Evolutionary conservation across 2,113 vertebrate species (phyloP).

Genomic region (Trematomus loennbergii): DNA sequence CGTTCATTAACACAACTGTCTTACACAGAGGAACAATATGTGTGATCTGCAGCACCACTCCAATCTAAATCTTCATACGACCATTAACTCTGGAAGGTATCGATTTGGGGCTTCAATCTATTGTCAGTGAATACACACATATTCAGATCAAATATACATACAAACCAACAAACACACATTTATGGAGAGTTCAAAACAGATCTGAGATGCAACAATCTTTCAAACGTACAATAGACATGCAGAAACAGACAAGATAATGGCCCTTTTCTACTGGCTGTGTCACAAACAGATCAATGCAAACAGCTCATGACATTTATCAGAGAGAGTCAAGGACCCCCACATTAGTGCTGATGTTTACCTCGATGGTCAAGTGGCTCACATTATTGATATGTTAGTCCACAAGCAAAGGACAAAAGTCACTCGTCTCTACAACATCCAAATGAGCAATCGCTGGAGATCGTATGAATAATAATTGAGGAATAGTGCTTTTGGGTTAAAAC

Average conservation of each 20-base stretch:
- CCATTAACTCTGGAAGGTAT: conserved; percentile 3
- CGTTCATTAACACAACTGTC: background rate
- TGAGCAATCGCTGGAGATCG: conserved; percentile 5
- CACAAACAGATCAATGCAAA: conserved; percentile 74
- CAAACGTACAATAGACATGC: conserved; percentile 15
- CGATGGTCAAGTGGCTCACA: conserved; percentile 60
- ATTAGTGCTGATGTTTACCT: conserved; percentile 60
- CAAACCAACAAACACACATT: background rate
- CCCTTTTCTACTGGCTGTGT: conserved; percentile 46
- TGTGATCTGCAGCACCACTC: background rate
- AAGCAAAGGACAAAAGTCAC: conserved; percentile 49
- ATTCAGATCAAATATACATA: conserved; percentile 15
- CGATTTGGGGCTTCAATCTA: conserved; percentile 6
- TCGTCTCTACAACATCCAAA: conserved; percentile 32
- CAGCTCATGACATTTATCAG: conserved; percentile 76
- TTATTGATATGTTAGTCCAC: conserved; percentile 66
- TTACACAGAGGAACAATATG: background rate
- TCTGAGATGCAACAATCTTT: conserved; percentile 22
- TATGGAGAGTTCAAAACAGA: background rate
- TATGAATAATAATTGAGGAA: conserved; percentile 20
- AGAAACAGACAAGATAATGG: conserved; percentile 47
- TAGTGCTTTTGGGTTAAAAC: conserved; percentile 23
- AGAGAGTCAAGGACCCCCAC: conserved; percentile 70
- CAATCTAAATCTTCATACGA: conserved; percentile 1
- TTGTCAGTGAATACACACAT: background rate